Evolutionary conservation across 2,797 vertebrate species (phyloP).

Genomic region (Dryobates pubescens): DNA sequence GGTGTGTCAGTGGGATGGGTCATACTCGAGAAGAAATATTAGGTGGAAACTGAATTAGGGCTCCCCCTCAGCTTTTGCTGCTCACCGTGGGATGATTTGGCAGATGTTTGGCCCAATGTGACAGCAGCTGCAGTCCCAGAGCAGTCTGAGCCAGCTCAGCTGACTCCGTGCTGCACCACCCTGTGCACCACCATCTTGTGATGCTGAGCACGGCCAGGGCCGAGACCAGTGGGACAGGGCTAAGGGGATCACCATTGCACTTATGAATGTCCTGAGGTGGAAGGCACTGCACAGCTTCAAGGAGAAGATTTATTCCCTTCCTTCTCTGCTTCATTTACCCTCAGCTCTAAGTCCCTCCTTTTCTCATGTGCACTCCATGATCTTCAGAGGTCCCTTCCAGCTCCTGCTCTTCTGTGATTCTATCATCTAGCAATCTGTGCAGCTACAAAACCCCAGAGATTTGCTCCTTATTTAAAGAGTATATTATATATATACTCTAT

Average conservation of each 20-base stretch:
- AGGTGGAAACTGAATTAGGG: not conserved
- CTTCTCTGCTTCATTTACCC: not conserved
- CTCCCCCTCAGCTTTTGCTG: not conserved
- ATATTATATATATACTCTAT: not conserved
- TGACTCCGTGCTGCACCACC: no score
- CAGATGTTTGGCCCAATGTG: not conserved
- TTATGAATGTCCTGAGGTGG: not conserved
- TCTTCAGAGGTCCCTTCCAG: no score
- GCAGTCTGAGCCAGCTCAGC: not conserved
- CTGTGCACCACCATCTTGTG: not conserved
- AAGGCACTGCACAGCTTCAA: not conserved
- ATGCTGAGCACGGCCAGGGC: accelerated
- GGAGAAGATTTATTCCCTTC: not conserved
- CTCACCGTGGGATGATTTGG: not conserved
- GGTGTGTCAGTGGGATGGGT: not conserved
- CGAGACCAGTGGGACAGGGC: accelerated
- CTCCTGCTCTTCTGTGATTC: no score
- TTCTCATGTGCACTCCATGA: not conserved
- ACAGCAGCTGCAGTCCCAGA: not conserved
- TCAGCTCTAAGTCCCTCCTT: not conserved
- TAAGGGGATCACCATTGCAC: not conserved
- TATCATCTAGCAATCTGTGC: no score
- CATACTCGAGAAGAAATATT: accelerated
- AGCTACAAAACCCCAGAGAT: not conserved
- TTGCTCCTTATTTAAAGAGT: not conserved